phyloP scores from a whole-genome alignment of 2,888 invertebrate species.

The Ceriagrion tenellum region DNA sequence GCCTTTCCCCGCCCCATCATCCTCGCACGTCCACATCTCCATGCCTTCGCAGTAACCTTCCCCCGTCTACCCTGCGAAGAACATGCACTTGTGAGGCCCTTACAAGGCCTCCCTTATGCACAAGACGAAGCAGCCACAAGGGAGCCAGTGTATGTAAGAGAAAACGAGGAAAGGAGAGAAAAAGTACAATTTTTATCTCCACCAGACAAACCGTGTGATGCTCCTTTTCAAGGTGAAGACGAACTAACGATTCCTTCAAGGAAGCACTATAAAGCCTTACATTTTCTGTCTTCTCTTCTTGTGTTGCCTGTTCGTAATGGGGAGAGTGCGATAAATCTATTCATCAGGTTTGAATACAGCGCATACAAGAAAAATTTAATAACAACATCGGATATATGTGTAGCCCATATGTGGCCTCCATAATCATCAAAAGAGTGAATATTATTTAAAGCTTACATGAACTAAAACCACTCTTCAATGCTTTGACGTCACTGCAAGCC shows the following conservation, averaged over 20 bases:
- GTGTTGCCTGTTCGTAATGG: no score
- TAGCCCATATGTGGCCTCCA: no score
- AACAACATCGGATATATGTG: no score
- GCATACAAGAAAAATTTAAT: no score
- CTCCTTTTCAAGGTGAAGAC: background rate
- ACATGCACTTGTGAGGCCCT: background rate
- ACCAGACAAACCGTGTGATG: slow-evolving; percentile 44
- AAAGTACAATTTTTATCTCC: slow-evolving; percentile 57
- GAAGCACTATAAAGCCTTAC: slow-evolving; percentile 16
- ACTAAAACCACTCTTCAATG: no score
- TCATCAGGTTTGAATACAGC: no score
- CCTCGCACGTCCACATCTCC: background rate
- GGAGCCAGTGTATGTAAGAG: background rate
- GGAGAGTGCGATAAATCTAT: no score
- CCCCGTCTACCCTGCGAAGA: background rate
- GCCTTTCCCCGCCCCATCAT: background rate
- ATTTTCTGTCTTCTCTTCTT: background rate
- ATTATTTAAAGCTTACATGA: no score
- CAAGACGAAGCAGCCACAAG: slow-evolving; percentile 18
- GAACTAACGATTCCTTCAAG: slow-evolving; percentile 55
- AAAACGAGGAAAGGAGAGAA: background rate
- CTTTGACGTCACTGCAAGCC: no score
- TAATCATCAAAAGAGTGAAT: no score
- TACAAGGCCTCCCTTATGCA: slow-evolving; percentile 38
- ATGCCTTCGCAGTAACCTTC: background rate